Conservation (phyloP, 2,797 vertebrate genomes). For the Acropternis orthonyx region DNA sequence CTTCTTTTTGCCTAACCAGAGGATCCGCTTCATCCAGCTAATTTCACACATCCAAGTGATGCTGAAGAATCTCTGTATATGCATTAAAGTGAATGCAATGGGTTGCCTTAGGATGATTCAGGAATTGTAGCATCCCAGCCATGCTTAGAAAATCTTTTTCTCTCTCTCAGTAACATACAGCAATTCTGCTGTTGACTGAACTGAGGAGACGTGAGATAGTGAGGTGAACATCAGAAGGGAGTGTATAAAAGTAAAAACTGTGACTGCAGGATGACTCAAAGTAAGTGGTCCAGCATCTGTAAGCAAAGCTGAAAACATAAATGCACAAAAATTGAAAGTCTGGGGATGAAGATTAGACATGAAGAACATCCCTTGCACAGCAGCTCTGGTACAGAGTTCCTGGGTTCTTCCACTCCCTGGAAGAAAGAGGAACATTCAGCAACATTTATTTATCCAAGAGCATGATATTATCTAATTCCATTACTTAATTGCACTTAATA, state of each 20-base stretch:
- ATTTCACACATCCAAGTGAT: not conserved
- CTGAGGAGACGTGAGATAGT: not conserved
- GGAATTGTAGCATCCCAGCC: not conserved
- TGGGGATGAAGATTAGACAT: rapidly evolving
- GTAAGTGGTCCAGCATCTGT: not conserved
- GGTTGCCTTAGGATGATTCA: not conserved
- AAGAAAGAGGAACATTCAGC: not conserved
- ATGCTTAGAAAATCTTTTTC: not conserved
- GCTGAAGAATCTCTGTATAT: not conserved
- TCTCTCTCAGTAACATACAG: not conserved
- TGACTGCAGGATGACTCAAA: not conserved
- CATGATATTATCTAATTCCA: not conserved
- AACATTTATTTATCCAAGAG: not conserved
- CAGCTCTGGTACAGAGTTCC: not conserved
- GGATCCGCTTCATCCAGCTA: not conserved
- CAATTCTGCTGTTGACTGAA: not conserved
- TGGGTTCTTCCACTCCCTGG: not conserved
- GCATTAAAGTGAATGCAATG: not conserved
- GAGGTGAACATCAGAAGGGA: not conserved
- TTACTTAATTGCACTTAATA: not conserved
- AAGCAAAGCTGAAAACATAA: not conserved
- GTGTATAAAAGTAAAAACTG: not conserved
- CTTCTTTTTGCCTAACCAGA: not conserved
- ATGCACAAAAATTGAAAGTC: not conserved
- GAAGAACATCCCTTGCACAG: not conserved